Base-by-base conservation (phyloP, 2,113 vertebrate species). In the Addax nasomaculatus region DNA sequence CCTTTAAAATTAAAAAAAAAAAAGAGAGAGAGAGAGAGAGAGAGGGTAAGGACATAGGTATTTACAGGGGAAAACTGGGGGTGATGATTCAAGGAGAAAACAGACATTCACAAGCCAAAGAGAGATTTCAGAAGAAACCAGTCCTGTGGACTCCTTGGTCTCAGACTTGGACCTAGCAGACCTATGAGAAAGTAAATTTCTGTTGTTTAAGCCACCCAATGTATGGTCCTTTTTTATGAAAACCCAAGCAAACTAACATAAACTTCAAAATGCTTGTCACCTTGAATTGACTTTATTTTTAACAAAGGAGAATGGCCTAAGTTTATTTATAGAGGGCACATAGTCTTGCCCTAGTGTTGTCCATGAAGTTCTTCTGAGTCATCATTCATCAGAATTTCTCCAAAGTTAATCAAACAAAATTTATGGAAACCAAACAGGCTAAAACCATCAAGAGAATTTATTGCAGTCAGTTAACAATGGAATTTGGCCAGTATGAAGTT, bases 21-120 rank as follows among this genome's bases (percentile, higher is more conserved):
- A n/a, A n/a, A n/a, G 29, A 39, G 1, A 39, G 0, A 55, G 11
- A 43, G 7, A 79, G 9, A 43, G 11, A 27, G 23, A 16, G 27
- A 53, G 79, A 36, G 43, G 19, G 36, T 36, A 21, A 39, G 47
- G 23, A 17, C 58, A 70, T 58, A 39, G 27, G 21, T n/a, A 73
- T 8, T 17, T 58, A 36, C 7, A 78, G n/a, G 12, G 58, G 85
- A 39, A 30, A 19, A 6, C 14, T 23, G 15, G 70, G 5, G 4
- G 27, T 45, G 25, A 49, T 57, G 84, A 43, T 21, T 2, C n/a
- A 29, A 39, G 51, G 70, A 29, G 45, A 49, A 53, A 10, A 64
- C 4, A 9, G 30, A 25, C 36, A 36, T 19, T 16, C n/a, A 4
- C 15, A 15, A 10, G 3, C 10, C 43, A 17, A 81, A 70, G 23